Evolutionary conservation across 2,797 vertebrate genomes (phyloP).

Genomic region (Craterocephalus amniculus): DNA sequence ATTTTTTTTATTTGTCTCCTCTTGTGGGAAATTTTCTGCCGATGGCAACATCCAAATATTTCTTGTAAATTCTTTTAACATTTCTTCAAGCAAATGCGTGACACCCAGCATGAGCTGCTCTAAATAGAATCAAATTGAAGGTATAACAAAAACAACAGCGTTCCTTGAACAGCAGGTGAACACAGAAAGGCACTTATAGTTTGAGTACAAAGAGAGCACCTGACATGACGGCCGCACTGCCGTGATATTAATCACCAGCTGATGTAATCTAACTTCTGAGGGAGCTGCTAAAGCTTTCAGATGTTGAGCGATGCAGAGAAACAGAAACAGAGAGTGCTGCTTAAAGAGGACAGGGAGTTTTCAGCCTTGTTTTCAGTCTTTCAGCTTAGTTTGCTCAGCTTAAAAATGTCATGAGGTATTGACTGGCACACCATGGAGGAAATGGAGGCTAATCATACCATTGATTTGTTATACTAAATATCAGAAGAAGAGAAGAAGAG

Average conservation of each 20-base stretch:
- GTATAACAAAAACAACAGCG: background rate
- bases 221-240: conserved; percentile 60
- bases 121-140: background rate
- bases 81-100: background rate
- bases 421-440: background rate
- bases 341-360: conserved; percentile 72
- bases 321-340: conserved; percentile 59
- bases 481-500: background rate
- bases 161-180: conserved; percentile 3
- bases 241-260: conserved; percentile 77
- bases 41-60: background rate
- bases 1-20: background rate
- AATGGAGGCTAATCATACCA: background rate
- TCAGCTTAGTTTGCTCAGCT: background rate
- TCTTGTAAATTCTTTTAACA: background rate
- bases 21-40: background rate
- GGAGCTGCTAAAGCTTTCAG: conserved; percentile 81
- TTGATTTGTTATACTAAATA: conserved; percentile 10
- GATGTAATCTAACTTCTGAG: conserved; percentile 82
- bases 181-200: conserved; percentile 16
- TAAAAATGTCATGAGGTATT: conserved; percentile 16
- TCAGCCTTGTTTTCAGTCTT: conserved; percentile 12
- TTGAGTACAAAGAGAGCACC: conserved; percentile 39
- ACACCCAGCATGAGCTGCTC: background rate
- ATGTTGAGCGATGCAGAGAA: conserved; percentile 84